A percentile compares a stretch with the other conserved stretches of the same genome.
phyloP scores from a whole-genome alignment of 1,140 invertebrate genomes.

The Danaus melanippus region DNA sequence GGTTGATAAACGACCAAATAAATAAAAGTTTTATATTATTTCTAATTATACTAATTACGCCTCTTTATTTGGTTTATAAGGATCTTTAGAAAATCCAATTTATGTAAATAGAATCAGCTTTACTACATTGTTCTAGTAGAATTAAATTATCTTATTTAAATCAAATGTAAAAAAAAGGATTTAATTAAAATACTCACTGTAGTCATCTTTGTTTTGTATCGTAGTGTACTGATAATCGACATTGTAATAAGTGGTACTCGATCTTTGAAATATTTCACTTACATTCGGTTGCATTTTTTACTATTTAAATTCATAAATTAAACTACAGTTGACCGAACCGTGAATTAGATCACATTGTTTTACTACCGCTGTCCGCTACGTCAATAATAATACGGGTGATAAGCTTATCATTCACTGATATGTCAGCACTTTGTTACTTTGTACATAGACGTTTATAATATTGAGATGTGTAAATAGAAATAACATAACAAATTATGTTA shows the following conservation, averaged over 20 bases:
- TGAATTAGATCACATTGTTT: conserved; percentile 1
- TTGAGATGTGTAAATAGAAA: no score
- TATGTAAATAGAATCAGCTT: no score
- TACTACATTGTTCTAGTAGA: no score
- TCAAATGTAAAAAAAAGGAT: no score
- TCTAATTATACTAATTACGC: neutral
- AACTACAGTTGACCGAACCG: neutral
- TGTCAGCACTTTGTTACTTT: no score
- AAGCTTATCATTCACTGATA: conserved; percentile 24
- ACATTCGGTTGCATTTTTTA: conserved; percentile 26
- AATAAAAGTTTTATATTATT: conserved; percentile 5
- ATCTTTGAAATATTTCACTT: conserved; percentile 33
- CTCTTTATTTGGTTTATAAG: no score
- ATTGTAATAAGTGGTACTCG: conserved; percentile 45
- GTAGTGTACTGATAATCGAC: conserved; percentile 52
- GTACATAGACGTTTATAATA: no score
- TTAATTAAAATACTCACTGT: conserved; percentile 35
- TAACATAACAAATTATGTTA: no score
- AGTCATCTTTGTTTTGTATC: conserved; percentile 46
- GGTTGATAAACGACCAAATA: no score
- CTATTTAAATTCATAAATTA: conserved; percentile 14
- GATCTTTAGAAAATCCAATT: no score
- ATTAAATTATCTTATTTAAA: no score
- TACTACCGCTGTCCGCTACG: conserved; percentile 9
- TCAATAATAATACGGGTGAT: conserved; percentile 22